phyloP scores from a whole-genome alignment of 2,113 vertebrate species.

The Burhinus bistriatus region DNA sequence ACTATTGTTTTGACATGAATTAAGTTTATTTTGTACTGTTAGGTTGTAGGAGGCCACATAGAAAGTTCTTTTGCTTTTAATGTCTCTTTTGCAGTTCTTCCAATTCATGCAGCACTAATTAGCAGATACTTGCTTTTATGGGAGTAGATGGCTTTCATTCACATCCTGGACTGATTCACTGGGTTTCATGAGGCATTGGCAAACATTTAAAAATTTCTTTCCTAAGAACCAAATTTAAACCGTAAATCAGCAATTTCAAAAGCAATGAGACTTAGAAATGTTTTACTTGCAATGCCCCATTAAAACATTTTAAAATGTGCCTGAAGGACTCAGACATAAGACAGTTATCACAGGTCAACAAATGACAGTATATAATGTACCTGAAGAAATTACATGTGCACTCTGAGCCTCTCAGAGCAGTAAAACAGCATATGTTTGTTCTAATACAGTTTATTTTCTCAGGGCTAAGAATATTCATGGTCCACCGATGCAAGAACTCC shows the following conservation, averaged over 20 bases:
- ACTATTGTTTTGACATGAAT: constrained; percentile 31
- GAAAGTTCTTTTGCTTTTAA: background rate
- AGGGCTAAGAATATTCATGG: background rate
- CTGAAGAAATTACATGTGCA: background rate
- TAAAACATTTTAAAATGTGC: background rate
- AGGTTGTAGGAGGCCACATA: background rate
- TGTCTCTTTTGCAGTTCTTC: background rate
- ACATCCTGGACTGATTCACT: background rate
- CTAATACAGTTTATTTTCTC: background rate
- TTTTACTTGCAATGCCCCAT: background rate
- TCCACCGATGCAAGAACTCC: background rate
- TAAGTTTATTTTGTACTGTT: background rate
- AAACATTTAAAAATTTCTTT: background rate
- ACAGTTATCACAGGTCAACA: background rate
- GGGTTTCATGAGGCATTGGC: background rate
- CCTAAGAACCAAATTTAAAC: background rate
- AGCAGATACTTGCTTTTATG: background rate
- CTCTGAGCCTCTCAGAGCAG: background rate
- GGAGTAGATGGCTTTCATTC: background rate
- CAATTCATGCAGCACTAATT: background rate
- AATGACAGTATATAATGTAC: background rate
- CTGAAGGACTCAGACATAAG: background rate
- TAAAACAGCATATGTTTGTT: background rate
- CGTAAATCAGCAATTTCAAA: background rate
- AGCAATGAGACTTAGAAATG: background rate